Percentiles rank a stretch among this genome's conserved stretches.
phyloP scores from a whole-genome alignment of 2,888 invertebrate genomes.

The Xylota sylvarum region DNA sequence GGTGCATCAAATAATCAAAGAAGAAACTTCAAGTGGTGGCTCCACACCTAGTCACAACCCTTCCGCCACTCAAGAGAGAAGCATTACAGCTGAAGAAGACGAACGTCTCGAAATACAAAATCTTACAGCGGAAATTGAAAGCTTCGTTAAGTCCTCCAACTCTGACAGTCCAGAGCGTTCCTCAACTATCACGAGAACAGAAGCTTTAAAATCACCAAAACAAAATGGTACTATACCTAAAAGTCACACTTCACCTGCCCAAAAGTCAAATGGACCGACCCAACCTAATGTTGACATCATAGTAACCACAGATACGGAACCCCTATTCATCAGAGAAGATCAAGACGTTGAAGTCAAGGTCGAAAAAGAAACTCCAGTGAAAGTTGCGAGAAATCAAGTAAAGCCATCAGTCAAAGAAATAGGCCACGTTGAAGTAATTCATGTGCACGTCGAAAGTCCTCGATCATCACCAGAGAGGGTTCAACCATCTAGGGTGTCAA shows the following conservation, averaged over 20 bases:
- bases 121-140: conserved; percentile 82
- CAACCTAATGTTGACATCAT: conserved; percentile 59
- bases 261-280: conserved; percentile 53
- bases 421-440: conserved; percentile 78
- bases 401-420: conserved; percentile 70
- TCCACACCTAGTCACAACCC: conserved; percentile 72
- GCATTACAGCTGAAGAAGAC: conserved; percentile 23
- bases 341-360: conserved; percentile 16
- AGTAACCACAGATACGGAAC: conserved; percentile 43
- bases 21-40: conserved; percentile 70
- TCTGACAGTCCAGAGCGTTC: conserved; percentile 38
- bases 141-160: conserved; percentile 79
- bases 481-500: conserved; percentile 42
- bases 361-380: conserved; percentile 43
- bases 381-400: conserved; percentile 53
- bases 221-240: conserved; percentile 64
- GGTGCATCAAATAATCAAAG: conserved; percentile 73
- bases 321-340: conserved; percentile 58
- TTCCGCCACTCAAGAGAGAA: conserved; percentile 26
- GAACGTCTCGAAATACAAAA: conserved; percentile 79
- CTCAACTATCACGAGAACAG: conserved; percentile 32
- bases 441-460: conserved; percentile 78
- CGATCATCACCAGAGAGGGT: conserved; percentile 68
- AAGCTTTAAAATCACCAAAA: conserved; percentile 55
- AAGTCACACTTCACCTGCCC: conserved; percentile 15